Conservation (phyloP, 1,140 invertebrate genomes). For the Drosophila nigromelanica region DNA sequence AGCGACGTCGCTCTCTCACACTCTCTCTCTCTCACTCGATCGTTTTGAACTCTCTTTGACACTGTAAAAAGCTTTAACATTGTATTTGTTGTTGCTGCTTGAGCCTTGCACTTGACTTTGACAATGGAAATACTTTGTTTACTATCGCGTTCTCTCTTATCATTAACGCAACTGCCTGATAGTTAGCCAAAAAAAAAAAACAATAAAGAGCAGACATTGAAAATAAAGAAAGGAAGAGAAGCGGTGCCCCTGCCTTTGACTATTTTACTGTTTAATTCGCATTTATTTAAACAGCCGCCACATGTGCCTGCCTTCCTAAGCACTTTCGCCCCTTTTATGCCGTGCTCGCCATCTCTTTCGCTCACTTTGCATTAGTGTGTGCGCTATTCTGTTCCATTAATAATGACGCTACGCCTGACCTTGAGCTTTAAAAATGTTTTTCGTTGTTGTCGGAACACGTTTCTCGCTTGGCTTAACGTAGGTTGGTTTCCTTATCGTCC, state of each 20-base stretch:
- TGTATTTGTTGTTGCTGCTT: conserved; percentile 16
- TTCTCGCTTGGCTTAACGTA: conserved; percentile 35
- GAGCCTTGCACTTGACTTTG: conserved; percentile 76
- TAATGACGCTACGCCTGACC: conserved; percentile 79
- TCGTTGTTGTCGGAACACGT: conserved; percentile 64
- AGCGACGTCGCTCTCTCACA: conserved; percentile 4
- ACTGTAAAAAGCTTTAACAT: conserved; percentile 10
- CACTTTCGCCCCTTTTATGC: not conserved
- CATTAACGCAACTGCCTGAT: conserved; percentile 44
- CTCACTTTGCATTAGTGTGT: conserved; percentile 4
- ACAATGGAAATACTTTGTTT: conserved; percentile 37
- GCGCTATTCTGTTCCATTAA: conserved; percentile 60
- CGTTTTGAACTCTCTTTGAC: conserved; percentile 7
- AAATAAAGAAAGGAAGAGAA: not conserved
- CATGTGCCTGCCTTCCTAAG: conserved; percentile 41
- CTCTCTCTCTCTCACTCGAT: not conserved
- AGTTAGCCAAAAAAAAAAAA: conserved; percentile 18
- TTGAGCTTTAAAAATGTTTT: conserved; percentile 71
- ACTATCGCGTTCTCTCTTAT: conserved; percentile 25
- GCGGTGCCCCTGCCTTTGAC: not conserved
- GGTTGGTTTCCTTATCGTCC: conserved; percentile 57
- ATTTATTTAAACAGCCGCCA: conserved; percentile 75
- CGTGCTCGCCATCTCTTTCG: not conserved
- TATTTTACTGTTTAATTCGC: conserved; percentile 53
- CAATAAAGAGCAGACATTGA: not conserved